A percentile compares a stretch with the other conserved stretches of the same genome.
Conservation (phyloP, 2,113 vertebrate genomes). For the Halichoeres trimaculatus region DNA sequence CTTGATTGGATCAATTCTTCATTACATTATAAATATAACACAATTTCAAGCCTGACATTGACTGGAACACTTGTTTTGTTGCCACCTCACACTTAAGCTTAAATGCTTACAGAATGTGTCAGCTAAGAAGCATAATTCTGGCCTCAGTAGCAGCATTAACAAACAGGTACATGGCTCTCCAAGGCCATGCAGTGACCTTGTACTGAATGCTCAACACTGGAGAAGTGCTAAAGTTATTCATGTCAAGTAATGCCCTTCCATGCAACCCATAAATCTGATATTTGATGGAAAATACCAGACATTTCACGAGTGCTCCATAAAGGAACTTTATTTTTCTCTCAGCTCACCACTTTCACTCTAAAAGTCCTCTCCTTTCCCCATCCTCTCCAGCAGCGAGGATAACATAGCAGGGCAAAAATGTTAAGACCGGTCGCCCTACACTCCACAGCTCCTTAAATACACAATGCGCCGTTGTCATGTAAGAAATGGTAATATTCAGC, state of each 20-base stretch:
- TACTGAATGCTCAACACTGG: slow-evolving; percentile 34
- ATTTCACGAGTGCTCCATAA: slow-evolving; percentile 52
- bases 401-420: slow-evolving; percentile 66
- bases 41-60: slow-evolving; percentile 57
- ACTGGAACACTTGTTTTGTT: slow-evolving; percentile 46
- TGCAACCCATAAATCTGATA: slow-evolving; percentile 57
- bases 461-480: slow-evolving; percentile 68
- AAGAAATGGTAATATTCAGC: slow-evolving; percentile 66
- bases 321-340: slow-evolving; percentile 53
- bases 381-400: slow-evolving; percentile 39
- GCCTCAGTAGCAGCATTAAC: slow-evolving; percentile 43
- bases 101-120: slow-evolving; percentile 54
- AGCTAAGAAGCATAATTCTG: slow-evolving; percentile 48
- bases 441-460: slow-evolving; percentile 65
- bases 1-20: slow-evolving; percentile 56
- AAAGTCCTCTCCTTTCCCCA: slow-evolving; percentile 41
- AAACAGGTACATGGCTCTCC: slow-evolving; percentile 70
- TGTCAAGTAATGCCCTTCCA: slow-evolving; percentile 69
- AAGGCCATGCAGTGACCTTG: slow-evolving; percentile 64
- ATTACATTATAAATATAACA: slow-evolving; percentile 37
- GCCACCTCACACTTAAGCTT: slow-evolving; percentile 38
- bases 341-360: slow-evolving; percentile 46
- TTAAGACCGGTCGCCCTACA: slow-evolving; percentile 55
- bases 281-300: slow-evolving; percentile 66
- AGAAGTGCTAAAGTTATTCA: slow-evolving; percentile 64